Conservation (phyloP, 2,113 vertebrate genomes). For the Paramisgurnus dabryanus region DNA sequence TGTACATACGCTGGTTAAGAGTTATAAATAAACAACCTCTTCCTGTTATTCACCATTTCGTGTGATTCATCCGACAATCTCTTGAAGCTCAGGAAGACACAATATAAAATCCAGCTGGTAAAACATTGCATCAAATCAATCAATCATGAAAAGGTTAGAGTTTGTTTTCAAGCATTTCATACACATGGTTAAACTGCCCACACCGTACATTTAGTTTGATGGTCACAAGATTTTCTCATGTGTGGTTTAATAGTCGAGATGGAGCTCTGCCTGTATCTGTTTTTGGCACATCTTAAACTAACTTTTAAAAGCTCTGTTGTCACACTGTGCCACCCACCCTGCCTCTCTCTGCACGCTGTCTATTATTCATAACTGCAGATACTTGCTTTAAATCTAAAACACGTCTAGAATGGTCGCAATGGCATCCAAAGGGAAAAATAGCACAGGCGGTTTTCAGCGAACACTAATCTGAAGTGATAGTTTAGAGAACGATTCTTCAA, state of each 20-base stretch:
- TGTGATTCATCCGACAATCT: constrained; percentile 24
- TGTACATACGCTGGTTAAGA: background rate
- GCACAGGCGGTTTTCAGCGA: background rate
- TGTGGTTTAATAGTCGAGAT: constrained; percentile 44
- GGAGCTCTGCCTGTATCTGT: constrained; percentile 29
- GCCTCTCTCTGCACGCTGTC: constrained; percentile 40
- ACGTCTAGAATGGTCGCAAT: constrained; percentile 23
- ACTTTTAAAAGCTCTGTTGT: constrained; percentile 36
- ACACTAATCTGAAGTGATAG: constrained; percentile 14
- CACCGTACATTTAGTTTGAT: constrained; percentile 14
- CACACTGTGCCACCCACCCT: constrained; percentile 29
- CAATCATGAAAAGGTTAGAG: constrained; percentile 19
- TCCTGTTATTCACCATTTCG: background rate
- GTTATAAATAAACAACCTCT: background rate
- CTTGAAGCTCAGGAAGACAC: constrained; percentile 9
- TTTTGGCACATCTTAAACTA: constrained; percentile 32
- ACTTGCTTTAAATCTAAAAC: constrained; percentile 46
- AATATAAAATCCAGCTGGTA: constrained; percentile 23
- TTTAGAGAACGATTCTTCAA: constrained; percentile 9
- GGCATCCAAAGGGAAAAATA: background rate
- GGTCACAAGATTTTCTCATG: constrained; percentile 28
- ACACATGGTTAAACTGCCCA: constrained; percentile 43
- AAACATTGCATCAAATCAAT: constrained; percentile 33
- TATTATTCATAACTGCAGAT: constrained; percentile 54
- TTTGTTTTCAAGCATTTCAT: constrained; percentile 27